Conservation (phyloP, 1,140 invertebrate genomes). For the Branchinecta lynchi region DNA sequence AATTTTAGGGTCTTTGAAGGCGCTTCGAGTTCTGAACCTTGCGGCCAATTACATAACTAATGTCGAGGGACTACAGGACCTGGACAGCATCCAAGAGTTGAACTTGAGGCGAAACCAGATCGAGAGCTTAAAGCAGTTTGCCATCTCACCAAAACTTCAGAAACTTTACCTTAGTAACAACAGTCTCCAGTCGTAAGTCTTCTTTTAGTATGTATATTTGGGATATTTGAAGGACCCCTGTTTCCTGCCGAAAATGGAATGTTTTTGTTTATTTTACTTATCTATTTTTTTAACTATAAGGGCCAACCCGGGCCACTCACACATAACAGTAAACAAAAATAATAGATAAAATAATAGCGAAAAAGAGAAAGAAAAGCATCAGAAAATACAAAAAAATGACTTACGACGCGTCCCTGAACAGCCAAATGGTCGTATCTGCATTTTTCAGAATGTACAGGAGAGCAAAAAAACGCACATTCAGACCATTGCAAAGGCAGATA, state of each 20-base stretch:
- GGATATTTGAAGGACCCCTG: too few species aligned
- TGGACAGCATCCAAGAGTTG: slow-evolving; percentile 18
- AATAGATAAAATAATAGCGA: neutral
- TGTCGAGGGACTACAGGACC: slow-evolving; percentile 15
- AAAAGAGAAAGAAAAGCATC: slow-evolving; percentile 2
- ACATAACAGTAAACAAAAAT: neutral
- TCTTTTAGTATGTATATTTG: too few species aligned
- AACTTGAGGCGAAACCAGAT: slow-evolving; percentile 20
- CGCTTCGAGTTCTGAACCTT: slow-evolving; percentile 19
- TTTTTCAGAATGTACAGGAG: too few species aligned
- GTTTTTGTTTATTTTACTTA: slow-evolving; percentile 14
- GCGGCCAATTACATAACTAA: slow-evolving; percentile 20
- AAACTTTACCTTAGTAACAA: slow-evolving; percentile 20
- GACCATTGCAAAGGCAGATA: too few species aligned
- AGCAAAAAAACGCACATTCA: too few species aligned
- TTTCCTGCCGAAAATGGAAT: neutral
- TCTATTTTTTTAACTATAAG: neutral
- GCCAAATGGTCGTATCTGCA: too few species aligned
- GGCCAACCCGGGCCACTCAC: neutral
- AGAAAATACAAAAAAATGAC: too few species aligned
- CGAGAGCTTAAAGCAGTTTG: slow-evolving; percentile 4
- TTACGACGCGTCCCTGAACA: too few species aligned
- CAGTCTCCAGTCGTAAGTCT: slow-evolving; percentile 16
- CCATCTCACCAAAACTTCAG: slow-evolving; percentile 15
- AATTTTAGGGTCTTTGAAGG: too few species aligned